Base-by-base conservation (phyloP, 2,797 vertebrate species). In the Peromyscus eremicus region DNA sequence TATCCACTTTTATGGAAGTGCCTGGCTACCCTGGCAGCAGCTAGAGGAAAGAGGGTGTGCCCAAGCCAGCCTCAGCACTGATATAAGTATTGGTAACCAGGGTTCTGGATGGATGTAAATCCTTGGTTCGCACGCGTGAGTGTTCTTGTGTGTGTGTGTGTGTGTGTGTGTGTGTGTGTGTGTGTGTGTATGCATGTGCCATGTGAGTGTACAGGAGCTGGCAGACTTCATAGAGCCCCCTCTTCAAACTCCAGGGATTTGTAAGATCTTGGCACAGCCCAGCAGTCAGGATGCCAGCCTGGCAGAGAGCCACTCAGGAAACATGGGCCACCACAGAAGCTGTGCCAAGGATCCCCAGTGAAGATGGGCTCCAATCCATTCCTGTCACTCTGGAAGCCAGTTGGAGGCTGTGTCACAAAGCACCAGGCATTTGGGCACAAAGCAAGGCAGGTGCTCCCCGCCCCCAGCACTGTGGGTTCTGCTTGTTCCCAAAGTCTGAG, bases 231-330 rank as follows among this genome's bases (percentile, higher is more conserved):
- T 0, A 32, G 77, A 49, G 9, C 34, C 75, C 34, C n/a, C n/a
- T 75, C 85, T 57, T n/a, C 46, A 43, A 81, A 91, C 89, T 75
- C 34, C 27, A 12, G 16, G 75, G 90, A 87, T 88, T 88, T 81
- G 71, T 84, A 71, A 6, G 91, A 76, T 84, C 79, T 87, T 97
- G 97, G 97, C 95, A 70, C 25, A 75, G 71, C 73, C 62, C 77
- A 13, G 68, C 62, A 37, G 16, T 57, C 9, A 23, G 14, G 77
- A 84, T 81, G 93, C 95, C 95, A 97, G 60, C 43, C 89, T 96
- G 97, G 96, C 97, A 82, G 52, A 89, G 34, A 80, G 85, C 94
- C 70, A 57, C 80, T 19, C 3, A 19, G 93, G 84, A 88, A 83
- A 83, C 2, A 2, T 46, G 46, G 95, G 85, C 94, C 76, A 75